Base-by-base conservation (phyloP, 2,888 invertebrate genomes). In the Tachina lurida region DNA sequence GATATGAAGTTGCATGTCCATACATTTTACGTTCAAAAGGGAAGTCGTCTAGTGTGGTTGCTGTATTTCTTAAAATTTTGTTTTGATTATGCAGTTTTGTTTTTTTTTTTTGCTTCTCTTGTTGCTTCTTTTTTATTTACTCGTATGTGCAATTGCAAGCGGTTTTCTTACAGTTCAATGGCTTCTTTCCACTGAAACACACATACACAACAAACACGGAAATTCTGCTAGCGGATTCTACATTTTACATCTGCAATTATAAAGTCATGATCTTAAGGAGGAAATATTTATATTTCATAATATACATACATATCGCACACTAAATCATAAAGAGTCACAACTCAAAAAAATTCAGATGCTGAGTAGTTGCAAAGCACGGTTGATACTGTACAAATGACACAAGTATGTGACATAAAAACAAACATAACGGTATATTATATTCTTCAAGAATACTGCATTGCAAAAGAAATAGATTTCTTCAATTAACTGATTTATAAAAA, bases 101-200 rank as follows among this genome's bases (percentile, higher is more conserved):
- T 60, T 62, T 58, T 49, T 15, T 67, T 54, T 41, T 22, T 22
- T n/a, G n/a, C n/a, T n/a, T 41, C 31, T 17, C 8, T 60, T 49
- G 49, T 60, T 49, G 9, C 19, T 68, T 70, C 10, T 49, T 73
- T 63, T 65, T 56, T 77, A 62, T 67, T 49, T 15, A n/a, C n/a
- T n/a, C n/a, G n/a, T n/a, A 10, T 49, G 58, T 78, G 68, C 78
- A 77, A 45, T 73, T 81, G 45, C 74, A 77, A 77, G 77, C 52
- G 58, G 76, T 19, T 71, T 62, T 58, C 60, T 45, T 62, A 76
- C 58, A 88, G 88, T 88, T 88, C 88, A 88, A 85, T 87, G 88
- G 87, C 88, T 88, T 88, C 60, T 87, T 15, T 74, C 62, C 41
- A 67, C 54, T 31, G 7, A 10, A 41, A 71, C 84, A 54, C 52